These are phyloP conservation scores for Nemopilema nomurai DNA, from an alignment of 30 jellyfish, hydroid and myxozoan genomes.

Conservation along the genomic window DNA sequence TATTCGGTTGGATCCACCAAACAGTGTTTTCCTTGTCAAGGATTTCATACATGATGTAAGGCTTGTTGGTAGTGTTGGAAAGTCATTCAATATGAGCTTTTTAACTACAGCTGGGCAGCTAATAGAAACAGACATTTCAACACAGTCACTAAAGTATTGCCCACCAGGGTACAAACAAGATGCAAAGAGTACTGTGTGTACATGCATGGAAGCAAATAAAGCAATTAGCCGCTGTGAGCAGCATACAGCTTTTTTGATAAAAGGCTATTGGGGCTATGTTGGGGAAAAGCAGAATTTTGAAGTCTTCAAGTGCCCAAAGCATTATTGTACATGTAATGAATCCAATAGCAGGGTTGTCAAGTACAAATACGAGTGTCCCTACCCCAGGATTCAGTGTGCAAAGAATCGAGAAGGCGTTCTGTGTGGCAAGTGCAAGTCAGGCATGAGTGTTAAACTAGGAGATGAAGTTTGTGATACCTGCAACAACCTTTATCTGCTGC, in stretches of 20 bases:
- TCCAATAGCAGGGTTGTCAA: neutral
- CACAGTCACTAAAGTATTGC: constrained; percentile 40
- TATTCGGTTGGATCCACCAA: constrained; percentile 71
- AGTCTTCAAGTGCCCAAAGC: constrained; percentile 73
- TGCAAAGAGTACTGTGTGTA: constrained; percentile 35
- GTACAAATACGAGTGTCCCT: constrained; percentile 52
- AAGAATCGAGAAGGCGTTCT: constrained; percentile 66
- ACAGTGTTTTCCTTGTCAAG: constrained; percentile 49
- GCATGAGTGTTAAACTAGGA: constrained; percentile 80
- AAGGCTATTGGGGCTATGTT: constrained; percentile 63
- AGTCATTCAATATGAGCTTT: constrained; percentile 43
- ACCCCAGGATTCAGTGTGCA: constrained; percentile 52
- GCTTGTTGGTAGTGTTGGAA: constrained; percentile 39
- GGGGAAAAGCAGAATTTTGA: neutral
- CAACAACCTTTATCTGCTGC: constrained; percentile 30
- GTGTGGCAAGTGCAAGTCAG: constrained; percentile 77
- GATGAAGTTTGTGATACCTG: constrained; percentile 76
- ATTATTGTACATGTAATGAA: constrained; percentile 66
- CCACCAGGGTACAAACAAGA: constrained; percentile 77
- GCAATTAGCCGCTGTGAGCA: constrained; percentile 77
- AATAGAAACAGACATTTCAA: constrained; percentile 22
- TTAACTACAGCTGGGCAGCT: constrained; percentile 78
- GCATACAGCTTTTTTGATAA: constrained; percentile 36
- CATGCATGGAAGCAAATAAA: constrained; percentile 49
- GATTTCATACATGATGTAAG: constrained; percentile 57